Base-by-base conservation (phyloP, 2,797 vertebrate species). In the Salmo trutta region DNA sequence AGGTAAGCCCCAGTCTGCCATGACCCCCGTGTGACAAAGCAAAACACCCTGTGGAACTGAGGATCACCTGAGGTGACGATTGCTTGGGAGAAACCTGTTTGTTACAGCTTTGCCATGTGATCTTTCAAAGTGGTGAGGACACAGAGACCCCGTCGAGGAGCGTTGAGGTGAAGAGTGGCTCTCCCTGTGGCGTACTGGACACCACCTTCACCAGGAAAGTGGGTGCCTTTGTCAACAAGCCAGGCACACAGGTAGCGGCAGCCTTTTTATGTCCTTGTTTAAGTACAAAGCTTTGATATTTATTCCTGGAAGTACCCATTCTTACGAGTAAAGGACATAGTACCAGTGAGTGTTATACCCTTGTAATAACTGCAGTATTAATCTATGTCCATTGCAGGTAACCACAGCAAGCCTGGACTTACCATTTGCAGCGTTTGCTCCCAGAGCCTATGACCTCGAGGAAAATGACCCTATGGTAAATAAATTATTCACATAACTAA, bases 211-310 rank as follows among this genome's bases (percentile, higher is more conserved):
- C 96, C 0, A 94, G 97, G 87, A 99, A 99, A 89, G 95, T 97
- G 24, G 98, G 98, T 82, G 98, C 98, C 47, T 99, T 99, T 81
- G 97, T 99, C 89, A 99, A 97, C 89, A 99, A 98, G 89, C 95
- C 98, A 69, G 92, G 94, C 85, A 84, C 91, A 71, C 93, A 94
- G 93, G 94, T 95, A 78, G 74, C 53, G 15, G 47, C 2, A 21
- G 7, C 31, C 12, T 1, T 67, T 67, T 67, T 16, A 56, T 17
- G 19, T 67, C 66, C 16, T 33, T 68, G 15, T 59, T 47, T 12
- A 47, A 47, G 56, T 59, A 68, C 66, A 17, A 33, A 68, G 29
- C 2, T 31, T 36, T 0, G 19, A 14, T 31, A 27, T 12, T 66
- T 66, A 2, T 31, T 31, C 2, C 24, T 68, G 15, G 15, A 33